Evolutionary conservation across 2,113 vertebrate species (phyloP).

Genomic region (Agelaius tricolor): DNA sequence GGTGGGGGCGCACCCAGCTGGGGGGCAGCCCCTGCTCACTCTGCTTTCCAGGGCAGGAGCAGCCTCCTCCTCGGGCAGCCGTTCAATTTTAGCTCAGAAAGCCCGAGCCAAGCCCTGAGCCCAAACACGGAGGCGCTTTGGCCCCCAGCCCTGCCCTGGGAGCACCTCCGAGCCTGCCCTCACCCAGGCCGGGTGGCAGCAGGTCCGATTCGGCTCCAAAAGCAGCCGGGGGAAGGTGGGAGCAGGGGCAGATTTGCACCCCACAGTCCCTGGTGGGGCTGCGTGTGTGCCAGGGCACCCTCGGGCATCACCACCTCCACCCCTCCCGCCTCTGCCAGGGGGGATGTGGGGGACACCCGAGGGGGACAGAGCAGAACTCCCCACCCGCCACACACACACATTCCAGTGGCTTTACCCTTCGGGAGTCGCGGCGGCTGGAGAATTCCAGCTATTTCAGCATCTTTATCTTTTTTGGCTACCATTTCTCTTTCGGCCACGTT

Average conservation of each 20-base stretch:
- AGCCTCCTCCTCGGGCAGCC: neutral
- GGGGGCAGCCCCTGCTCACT: neutral
- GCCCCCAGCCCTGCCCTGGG: neutral
- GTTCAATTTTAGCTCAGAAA: neutral
- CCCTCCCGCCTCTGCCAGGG: neutral
- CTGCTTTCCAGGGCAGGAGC: neutral
- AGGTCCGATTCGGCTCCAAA: fast-evolving
- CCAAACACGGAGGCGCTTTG: neutral
- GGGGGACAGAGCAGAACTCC: neutral
- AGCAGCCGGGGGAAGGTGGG: fast-evolving
- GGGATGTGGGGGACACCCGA: neutral
- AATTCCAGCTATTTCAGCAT: slow-evolving; percentile 67
- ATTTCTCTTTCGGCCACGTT: slow-evolving; percentile 45
- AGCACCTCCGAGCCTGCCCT: neutral
- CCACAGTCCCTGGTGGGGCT: fast-evolving
- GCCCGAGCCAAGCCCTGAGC: neutral
- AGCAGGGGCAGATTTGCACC: neutral
- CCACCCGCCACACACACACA: neutral
- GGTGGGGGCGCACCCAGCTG: neutral
- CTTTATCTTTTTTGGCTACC: slow-evolving; percentile 63
- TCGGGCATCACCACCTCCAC: fast-evolving
- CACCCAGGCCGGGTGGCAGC: neutral
- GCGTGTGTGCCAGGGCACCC: fast-evolving
- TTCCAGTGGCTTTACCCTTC: slow-evolving; percentile 54
- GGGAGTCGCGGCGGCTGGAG: slow-evolving; percentile 53